Evolutionary conservation across 92 coral and sea anemone genomes (phyloP).

Genomic region (Montipora capitata): DNA sequence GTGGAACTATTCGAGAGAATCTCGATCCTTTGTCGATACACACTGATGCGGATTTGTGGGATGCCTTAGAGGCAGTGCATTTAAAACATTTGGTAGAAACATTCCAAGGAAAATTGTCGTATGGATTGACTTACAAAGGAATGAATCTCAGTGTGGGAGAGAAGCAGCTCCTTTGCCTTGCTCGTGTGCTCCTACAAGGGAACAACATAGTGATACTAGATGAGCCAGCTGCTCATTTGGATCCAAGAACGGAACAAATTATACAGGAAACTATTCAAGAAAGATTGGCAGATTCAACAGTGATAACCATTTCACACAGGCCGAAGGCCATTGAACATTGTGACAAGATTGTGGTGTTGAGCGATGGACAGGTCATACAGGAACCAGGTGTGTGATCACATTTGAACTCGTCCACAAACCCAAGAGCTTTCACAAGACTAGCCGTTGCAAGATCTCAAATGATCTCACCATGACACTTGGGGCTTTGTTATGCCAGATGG

Average conservation of each 20-base stretch:
- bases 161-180: conserved; percentile 47
- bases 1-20: conserved; percentile 43
- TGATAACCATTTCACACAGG: conserved; percentile 40
- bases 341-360: conserved; percentile 37
- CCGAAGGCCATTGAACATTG: conserved; percentile 38
- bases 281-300: conserved; percentile 43
- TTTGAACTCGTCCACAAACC: neutral
- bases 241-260: conserved; percentile 52
- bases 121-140: conserved; percentile 20
- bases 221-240: conserved; percentile 54
- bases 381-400: neutral
- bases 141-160: conserved; percentile 52
- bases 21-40: conserved; percentile 48
- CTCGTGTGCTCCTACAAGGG: conserved; percentile 34
- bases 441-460: neutral
- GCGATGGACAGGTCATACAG: conserved; percentile 9
- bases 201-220: conserved; percentile 38
- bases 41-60: conserved; percentile 41
- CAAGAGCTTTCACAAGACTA: neutral
- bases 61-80: conserved; percentile 31
- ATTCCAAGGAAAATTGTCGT: conserved; percentile 23
- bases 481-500: too few relatives aligned
- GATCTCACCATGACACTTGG: too few relatives aligned
- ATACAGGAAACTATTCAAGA: conserved; percentile 53
- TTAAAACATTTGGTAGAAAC: conserved; percentile 26